Base-by-base conservation (phyloP, 2,113 vertebrate species). In the Passer montanus region DNA sequence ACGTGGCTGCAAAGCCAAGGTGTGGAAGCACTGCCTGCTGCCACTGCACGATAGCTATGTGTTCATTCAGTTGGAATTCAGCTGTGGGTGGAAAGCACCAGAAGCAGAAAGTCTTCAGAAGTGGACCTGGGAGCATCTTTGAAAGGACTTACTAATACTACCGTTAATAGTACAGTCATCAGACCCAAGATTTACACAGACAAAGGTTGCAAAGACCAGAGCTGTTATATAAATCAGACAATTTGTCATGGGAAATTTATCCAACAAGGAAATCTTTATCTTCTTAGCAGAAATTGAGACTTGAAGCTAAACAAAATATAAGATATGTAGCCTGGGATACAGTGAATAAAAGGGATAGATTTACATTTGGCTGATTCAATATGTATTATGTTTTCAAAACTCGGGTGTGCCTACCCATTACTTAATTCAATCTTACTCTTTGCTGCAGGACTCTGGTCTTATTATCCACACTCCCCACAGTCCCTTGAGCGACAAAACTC, bases 31-130 rank as follows among this genome's bases (percentile, higher is more conserved):
- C 30, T 78, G 16, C 8, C 31, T 67, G 53, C 39, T 64, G 35
- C 14, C 30, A 17, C 21, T 35, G 14, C 7, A 4, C 1, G 3
- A 27, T 22, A 22, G 9, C 30, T 16, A 0, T 5, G 9, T 5
- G 50, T 7, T 76, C n/a, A 22, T 49, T 58, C 31, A 4, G 10
- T 2, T 58, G 43, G 59, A 53, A 56, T 41, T 9, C 5, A 47
- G 22, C 33, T 10, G 6, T 4, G 44, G 44, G 12, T 47, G 9
- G 33, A 76, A 86, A 83, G 62, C 30, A 63, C 23, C 2, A 47
- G 33, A 39, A 59, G 39, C 16, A 76, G 8, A 22, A 76, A 80
- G 28, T 26, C 69, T 58, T n/a, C 55, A 37, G 26, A 35, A 20
- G 13, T 63, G n/a, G 18, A 60, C 56, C 35, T 52, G 33, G 58